Conservation (phyloP, 2,888 invertebrate genomes). For the Caenorhabditis sp. region DNA sequence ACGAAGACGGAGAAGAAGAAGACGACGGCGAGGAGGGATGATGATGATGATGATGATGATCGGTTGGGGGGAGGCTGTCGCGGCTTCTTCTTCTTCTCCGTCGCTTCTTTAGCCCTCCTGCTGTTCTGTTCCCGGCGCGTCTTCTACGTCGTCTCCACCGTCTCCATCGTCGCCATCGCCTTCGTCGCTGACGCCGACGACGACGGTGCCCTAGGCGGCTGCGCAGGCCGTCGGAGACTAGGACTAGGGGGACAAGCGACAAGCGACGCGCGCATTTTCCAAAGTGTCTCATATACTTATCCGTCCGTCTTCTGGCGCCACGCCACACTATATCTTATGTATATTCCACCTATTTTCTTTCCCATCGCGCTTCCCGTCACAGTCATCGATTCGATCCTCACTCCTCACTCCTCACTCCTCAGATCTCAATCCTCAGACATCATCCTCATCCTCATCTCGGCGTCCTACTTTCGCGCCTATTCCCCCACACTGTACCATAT, state of each 20-base stretch:
- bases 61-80: slow-evolving; percentile 53
- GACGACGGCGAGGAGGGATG: slow-evolving; percentile 31
- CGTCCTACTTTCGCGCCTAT: slow-evolving; percentile 57
- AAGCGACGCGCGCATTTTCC: slow-evolving; percentile 61
- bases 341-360: slow-evolving; percentile 51
- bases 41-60: slow-evolving; percentile 61
- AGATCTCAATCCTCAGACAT: too few species aligned
- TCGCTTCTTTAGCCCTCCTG: slow-evolving; percentile 55
- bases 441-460: slow-evolving; percentile 34
- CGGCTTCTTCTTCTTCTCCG: slow-evolving; percentile 25
- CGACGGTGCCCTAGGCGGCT: slow-evolving; percentile 24
- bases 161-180: not conserved
- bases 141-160: too few species aligned
- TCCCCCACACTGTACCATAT: slow-evolving; percentile 41
- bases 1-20: slow-evolving; percentile 24
- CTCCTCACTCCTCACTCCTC: not conserved
- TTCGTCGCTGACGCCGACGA: not conserved
- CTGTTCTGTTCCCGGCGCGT: slow-evolving; percentile 56
- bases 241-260: slow-evolving; percentile 18
- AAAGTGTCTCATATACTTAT: slow-evolving; percentile 63
- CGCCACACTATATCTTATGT: slow-evolving; percentile 62
- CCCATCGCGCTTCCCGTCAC: slow-evolving; percentile 20
- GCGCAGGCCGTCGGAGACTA: slow-evolving; percentile 12
- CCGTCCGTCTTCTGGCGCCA: slow-evolving; percentile 61
- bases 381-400: slow-evolving; percentile 1